Evolutionary conservation across 1,140 invertebrate genomes (phyloP).

Genomic region (Helicoverpa zea): DNA sequence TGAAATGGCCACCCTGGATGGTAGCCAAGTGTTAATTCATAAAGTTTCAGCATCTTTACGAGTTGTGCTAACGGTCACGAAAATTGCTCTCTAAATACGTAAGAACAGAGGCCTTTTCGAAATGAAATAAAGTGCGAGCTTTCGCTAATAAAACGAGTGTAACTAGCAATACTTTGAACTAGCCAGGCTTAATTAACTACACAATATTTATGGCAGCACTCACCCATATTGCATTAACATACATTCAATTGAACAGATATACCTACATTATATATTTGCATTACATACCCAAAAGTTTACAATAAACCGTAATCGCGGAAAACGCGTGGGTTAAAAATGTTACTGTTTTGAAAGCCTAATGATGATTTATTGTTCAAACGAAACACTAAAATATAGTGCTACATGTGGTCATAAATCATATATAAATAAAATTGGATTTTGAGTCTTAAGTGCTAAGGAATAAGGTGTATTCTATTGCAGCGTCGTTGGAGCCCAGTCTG

Average conservation of each 20-base stretch:
- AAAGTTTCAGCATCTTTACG: constrained; percentile 77
- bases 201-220: constrained; percentile 28
- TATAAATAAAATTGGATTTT: neutral
- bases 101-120: neutral
- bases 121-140: constrained; percentile 29
- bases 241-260: neutral
- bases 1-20: constrained; percentile 69
- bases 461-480: constrained; percentile 62
- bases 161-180: constrained; percentile 22
- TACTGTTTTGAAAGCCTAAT: constrained; percentile 29
- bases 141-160: neutral
- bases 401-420: constrained; percentile 10
- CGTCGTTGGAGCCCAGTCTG: constrained; percentile 69
- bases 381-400: constrained; percentile 11
- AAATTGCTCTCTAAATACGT: constrained; percentile 66
- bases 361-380: constrained; percentile 34
- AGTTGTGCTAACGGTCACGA: constrained; percentile 71
- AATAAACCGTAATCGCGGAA: neutral
- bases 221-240: neutral
- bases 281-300: neutral
- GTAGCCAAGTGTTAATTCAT: constrained; percentile 81
- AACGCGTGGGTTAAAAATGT: constrained; percentile 33
- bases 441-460: neutral
- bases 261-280: neutral
- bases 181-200: constrained; percentile 36